Conservation (phyloP, 2,113 vertebrate species). For the Rafetus swinhoei region DNA sequence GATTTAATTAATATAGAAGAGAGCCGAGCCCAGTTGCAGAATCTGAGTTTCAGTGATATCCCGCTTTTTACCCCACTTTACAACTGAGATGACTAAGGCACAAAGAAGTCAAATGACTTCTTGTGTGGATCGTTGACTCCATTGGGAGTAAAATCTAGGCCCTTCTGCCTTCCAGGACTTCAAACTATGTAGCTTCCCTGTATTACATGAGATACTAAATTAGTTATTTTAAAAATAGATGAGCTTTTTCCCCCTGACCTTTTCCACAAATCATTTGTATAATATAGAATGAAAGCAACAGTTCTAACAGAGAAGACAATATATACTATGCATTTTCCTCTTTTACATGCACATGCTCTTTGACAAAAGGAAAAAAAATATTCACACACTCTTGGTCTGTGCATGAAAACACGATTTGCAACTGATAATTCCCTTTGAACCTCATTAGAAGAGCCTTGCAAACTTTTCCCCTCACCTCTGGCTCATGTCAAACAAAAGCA, state of each 20-base stretch:
- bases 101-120: neutral
- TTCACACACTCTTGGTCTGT: slow-evolving; percentile 3
- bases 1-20: slow-evolving; percentile 29
- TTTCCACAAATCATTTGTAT: slow-evolving; percentile 37
- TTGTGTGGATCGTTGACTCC: neutral
- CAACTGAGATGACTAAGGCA: slow-evolving; percentile 10
- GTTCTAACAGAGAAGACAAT: slow-evolving; percentile 65
- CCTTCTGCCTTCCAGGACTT: neutral
- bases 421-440: slow-evolving; percentile 36
- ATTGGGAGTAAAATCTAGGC: slow-evolving; percentile 33
- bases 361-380: slow-evolving; percentile 37
- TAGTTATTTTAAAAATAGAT: slow-evolving; percentile 4
- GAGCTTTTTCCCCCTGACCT: neutral
- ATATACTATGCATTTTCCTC: slow-evolving; percentile 57
- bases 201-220: neutral
- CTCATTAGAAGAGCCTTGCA: slow-evolving; percentile 36
- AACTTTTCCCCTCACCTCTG: neutral
- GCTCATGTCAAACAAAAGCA: neutral
- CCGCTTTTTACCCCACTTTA: neutral
- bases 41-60: slow-evolving; percentile 1
- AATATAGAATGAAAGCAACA: slow-evolving; percentile 57
- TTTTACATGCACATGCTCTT: neutral
- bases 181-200: slow-evolving; percentile 7
- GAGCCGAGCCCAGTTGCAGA: neutral
- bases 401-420: slow-evolving; percentile 1